Conservation (phyloP, 1,140 invertebrate species). For the Stenopsyche tienmushanensis region DNA sequence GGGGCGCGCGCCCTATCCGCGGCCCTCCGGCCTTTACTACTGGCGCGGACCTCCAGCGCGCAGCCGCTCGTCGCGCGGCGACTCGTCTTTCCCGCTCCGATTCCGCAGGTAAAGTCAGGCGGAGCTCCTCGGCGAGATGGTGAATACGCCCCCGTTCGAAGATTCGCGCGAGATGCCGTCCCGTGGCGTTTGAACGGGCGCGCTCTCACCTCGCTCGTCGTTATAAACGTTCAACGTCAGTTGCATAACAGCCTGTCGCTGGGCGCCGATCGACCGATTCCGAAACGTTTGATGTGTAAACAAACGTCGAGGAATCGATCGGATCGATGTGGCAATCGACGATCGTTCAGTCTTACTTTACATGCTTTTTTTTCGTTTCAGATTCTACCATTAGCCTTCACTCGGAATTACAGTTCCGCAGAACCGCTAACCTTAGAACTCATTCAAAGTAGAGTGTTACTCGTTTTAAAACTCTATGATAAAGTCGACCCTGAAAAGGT, state of each 20-base stretch:
- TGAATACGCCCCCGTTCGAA: not conserved
- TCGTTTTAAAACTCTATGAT: constrained; percentile 94
- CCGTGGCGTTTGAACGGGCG: not conserved
- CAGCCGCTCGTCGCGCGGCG: not conserved
- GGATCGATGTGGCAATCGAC: too few species aligned
- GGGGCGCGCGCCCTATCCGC: constrained; percentile 24
- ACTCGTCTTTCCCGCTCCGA: not conserved
- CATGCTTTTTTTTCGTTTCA: constrained; percentile 63
- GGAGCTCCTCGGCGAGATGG: too few species aligned
- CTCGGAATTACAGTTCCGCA: constrained; percentile 66
- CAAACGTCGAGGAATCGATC: too few species aligned
- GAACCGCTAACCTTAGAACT: constrained; percentile 77
- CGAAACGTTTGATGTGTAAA: too few species aligned
- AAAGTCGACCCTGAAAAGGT: constrained; percentile 94
- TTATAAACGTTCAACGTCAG: not conserved
- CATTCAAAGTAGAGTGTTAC: constrained; percentile 83
- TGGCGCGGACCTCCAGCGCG: constrained; percentile 17
- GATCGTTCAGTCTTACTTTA: constrained; percentile 43
- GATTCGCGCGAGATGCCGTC: not conserved
- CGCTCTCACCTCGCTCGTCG: not conserved
- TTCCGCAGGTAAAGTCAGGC: too few species aligned
- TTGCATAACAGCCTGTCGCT: not conserved
- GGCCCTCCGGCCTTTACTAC: not conserved
- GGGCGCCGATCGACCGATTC: not conserved
- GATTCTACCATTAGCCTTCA: constrained; percentile 57